Conservation (phyloP, 2,113 vertebrate species). For the Ceyx margarethae region DNA sequence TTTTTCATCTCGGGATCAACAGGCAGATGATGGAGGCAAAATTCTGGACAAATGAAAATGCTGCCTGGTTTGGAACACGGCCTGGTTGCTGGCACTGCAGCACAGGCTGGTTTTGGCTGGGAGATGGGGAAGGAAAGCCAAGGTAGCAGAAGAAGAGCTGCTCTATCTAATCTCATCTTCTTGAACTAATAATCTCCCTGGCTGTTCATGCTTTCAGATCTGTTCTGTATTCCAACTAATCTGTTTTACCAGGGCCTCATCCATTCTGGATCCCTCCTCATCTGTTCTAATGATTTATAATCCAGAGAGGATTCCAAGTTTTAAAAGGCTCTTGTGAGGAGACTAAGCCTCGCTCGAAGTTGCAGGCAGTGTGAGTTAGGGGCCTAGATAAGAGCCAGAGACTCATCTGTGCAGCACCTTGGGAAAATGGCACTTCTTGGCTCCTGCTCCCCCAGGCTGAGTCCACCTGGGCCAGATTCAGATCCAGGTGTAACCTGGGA, state of each 20-base stretch:
- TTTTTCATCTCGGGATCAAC: neutral
- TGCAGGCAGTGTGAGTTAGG: neutral
- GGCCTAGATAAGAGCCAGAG: neutral
- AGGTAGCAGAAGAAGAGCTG: neutral
- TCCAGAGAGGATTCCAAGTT: neutral
- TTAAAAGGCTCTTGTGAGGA: neutral
- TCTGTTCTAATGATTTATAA: constrained; percentile 30
- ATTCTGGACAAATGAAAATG: neutral
- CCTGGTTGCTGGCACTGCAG: neutral
- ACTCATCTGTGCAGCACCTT: neutral
- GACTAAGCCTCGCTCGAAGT: neutral
- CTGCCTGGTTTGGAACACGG: neutral
- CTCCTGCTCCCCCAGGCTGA: neutral
- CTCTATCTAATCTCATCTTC: constrained; percentile 43
- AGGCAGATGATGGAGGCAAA: neutral
- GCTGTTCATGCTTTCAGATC: constrained; percentile 2
- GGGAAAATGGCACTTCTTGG: neutral
- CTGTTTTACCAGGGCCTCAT: neutral
- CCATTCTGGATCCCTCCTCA: constrained; percentile 19
- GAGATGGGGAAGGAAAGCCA: neutral
- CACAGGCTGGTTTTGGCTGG: neutral
- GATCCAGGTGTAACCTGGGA: neutral
- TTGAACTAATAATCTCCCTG: neutral
- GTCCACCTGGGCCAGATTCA: neutral
- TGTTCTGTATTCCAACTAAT: neutral